Percentiles rank a stretch among this genome's conserved stretches.
These are phyloP conservation scores for Crotalus viridis DNA, from an alignment of 2,113 vertebrate genomes.

Conservation along the genomic window DNA sequence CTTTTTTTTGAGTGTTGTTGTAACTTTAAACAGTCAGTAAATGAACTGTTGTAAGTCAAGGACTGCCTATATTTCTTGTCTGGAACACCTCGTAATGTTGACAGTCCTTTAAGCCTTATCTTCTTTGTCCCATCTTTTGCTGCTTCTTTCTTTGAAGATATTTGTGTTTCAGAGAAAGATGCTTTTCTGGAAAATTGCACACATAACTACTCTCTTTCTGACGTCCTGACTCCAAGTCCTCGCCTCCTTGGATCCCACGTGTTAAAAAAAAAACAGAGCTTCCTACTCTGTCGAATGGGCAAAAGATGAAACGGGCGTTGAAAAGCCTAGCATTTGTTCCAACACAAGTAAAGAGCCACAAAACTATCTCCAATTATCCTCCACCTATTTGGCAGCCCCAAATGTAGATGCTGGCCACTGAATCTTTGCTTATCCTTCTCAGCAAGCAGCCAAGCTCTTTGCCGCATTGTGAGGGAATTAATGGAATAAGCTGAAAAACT, in stretches of 20 bases:
- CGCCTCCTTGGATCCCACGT: neutral
- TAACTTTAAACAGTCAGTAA: neutral
- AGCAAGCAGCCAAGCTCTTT: neutral
- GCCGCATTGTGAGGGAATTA: neutral
- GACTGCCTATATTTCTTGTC: neutral
- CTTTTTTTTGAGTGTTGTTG: neutral
- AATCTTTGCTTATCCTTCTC: neutral
- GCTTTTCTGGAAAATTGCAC: neutral
- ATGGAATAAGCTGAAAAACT: neutral
- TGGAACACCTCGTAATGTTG: neutral
- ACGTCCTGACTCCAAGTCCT: neutral
- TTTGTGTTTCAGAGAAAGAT: neutral
- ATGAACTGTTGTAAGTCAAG: neutral
- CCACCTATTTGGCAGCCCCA: neutral
- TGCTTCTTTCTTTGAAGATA: neutral
- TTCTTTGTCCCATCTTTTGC: neutral
- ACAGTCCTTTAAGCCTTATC: neutral
- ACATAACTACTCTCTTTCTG: neutral
- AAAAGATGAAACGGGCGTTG: neutral
- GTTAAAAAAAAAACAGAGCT: neutral
- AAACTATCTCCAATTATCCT: neutral
- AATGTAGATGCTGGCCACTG: neutral
- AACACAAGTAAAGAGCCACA: neutral
- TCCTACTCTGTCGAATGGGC: neutral
- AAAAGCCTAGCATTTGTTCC: neutral